Evolutionary conservation across 2,113 vertebrate genomes (phyloP).

Genomic region (Malurus melanocephalus): DNA sequence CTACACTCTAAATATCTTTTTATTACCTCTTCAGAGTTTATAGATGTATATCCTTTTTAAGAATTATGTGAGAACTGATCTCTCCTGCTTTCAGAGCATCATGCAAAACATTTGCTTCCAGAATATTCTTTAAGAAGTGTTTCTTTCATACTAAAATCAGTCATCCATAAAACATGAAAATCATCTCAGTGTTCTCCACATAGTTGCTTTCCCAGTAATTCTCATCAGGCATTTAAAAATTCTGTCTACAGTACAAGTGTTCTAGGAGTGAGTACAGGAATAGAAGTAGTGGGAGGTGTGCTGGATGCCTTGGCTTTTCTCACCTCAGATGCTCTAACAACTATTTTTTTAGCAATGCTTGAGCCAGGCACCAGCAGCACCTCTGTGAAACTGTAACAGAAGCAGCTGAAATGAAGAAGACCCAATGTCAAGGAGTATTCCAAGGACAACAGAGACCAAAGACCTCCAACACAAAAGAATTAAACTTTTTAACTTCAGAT

Average conservation of each 20-base stretch:
- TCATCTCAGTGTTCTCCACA: neutral
- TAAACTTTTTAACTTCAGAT: neutral
- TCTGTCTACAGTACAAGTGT: neutral
- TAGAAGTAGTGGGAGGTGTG: neutral
- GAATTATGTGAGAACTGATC: neutral
- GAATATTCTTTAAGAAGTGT: neutral
- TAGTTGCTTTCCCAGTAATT: neutral
- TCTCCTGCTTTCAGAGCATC: neutral
- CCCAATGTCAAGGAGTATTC: neutral
- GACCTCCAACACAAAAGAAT: neutral
- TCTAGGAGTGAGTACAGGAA: neutral
- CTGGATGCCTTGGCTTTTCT: slow-evolving; percentile 5
- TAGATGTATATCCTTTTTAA: neutral
- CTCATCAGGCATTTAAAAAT: neutral
- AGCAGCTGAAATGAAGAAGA: neutral
- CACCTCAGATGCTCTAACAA: neutral
- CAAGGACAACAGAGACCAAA: neutral
- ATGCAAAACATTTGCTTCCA: neutral
- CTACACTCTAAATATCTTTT: neutral
- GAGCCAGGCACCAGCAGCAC: neutral
- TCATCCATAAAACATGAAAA: neutral
- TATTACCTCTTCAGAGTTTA: neutral
- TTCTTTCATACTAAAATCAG: neutral
- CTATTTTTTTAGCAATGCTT: neutral
- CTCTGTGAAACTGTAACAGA: neutral